phyloP scores from a whole-genome alignment of 2,797 vertebrate genomes.

The Helarctos malayanus region DNA sequence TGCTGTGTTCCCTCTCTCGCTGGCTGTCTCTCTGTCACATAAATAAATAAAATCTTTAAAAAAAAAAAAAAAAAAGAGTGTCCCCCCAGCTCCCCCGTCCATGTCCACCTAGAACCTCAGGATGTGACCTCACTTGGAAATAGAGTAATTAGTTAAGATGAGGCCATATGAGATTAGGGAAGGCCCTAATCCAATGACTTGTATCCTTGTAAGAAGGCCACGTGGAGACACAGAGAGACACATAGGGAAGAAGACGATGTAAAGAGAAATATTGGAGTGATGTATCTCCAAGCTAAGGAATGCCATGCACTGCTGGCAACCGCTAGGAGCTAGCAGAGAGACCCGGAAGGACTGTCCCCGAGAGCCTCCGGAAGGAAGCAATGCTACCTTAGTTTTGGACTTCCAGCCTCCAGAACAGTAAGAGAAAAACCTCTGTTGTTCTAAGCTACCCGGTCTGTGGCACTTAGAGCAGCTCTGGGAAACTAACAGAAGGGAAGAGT shows the following conservation, averaged over 20 bases:
- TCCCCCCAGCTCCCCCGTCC: neutral
- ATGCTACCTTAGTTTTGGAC: neutral
- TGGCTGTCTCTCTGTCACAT: too few relatives aligned
- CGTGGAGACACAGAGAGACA: neutral
- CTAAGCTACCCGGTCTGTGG: neutral
- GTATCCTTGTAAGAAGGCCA: neutral
- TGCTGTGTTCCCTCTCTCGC: too few relatives aligned
- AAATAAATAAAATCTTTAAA: too few relatives aligned
- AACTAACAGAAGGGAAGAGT: neutral
- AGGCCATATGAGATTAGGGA: neutral
- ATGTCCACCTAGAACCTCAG: neutral
- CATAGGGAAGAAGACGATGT: neutral
- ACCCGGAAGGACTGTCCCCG: neutral
- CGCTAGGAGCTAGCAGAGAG: neutral
- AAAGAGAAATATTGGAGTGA: neutral
- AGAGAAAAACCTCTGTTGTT: neutral
- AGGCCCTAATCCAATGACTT: neutral
- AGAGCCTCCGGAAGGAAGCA: neutral
- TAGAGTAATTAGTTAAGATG: neutral
- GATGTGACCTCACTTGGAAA: neutral
- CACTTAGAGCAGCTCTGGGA: neutral
- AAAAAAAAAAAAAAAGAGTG: too few relatives aligned
- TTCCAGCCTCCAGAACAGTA: neutral
- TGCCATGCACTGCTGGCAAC: too few relatives aligned
- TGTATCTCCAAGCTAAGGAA: neutral